Evolutionary conservation across 2,888 invertebrate species (phyloP), one percentile per base, ranked within the genome.

Genomic region (Phortica okadai): DNA sequence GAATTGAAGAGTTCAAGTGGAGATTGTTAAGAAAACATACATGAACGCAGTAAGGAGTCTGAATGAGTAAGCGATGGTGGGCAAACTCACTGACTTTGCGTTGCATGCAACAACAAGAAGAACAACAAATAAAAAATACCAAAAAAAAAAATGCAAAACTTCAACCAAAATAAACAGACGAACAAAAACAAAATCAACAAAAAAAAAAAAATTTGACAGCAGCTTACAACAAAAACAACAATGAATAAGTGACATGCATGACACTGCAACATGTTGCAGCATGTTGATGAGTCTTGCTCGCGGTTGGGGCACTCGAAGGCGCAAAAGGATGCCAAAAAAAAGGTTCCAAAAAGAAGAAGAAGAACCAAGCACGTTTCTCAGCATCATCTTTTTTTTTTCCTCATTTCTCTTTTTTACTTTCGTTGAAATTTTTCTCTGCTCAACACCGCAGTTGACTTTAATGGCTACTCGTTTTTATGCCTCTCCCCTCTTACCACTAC

Each of bases 201-300:
- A 16, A 59, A 21, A 14, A 59, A 16, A 59, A 21, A 21, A 21
- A 21, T 21, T 21, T 21, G 7, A 62, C 62, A 62, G 16, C 8
- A 25, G 62, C 16, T n/a, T 14, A 56, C 56, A 56, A 62, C 33
- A 21, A 25, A n/a, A 62, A 62, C n/a, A 62, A 62, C 62, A 62
- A 62, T 62, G 62, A 62, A 16, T 62, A 62, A 62, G 62, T 62
- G 62, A 25, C 62, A 62, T 62, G 62, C 62, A 62, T 62, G 62
- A 62, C 62, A 62, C 62, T 25, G 62, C 16, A 25, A 62, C 62
- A 62, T 62, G 62, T 62, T 59, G 59, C 21, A 4, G 59, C 59
- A 59, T 59, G 16, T 16, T n/a, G 62, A 25, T 25, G 62, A 25
- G 25, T 6, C 7, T 10, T 21, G 25, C 16, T 5, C 10, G 59